A percentile compares a stretch with the other conserved stretches of the same genome.
Conservation (phyloP, 2,888 invertebrate species). For the Oxytorus armatus region DNA sequence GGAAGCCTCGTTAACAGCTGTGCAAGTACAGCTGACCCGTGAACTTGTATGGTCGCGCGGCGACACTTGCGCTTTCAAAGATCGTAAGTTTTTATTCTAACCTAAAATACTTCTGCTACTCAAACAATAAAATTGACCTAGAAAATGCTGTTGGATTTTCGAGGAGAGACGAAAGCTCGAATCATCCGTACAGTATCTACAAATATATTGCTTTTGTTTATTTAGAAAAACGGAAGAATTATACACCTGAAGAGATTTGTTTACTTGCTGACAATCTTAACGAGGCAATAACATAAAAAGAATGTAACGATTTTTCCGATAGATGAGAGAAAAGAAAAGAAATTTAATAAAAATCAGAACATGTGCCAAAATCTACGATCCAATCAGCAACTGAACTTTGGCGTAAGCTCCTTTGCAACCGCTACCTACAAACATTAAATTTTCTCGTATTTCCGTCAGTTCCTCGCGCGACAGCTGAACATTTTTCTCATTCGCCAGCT, state of each 20-base stretch:
- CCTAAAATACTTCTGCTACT: too few species aligned
- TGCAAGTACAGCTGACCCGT: too few species aligned
- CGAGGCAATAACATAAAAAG: too few species aligned
- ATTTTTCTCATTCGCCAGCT: slow-evolving; percentile 72
- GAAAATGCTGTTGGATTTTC: too few species aligned
- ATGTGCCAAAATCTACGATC: slow-evolving; percentile 15
- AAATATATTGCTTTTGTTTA: background rate
- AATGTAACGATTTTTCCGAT: too few species aligned
- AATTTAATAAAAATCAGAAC: background rate
- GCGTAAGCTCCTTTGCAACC: slow-evolving; percentile 82
- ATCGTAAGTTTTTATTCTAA: too few species aligned
- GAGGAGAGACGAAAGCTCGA: background rate
- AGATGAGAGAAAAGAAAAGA: too few species aligned
- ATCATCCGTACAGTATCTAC: background rate
- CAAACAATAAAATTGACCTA: too few species aligned
- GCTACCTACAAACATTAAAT: slow-evolving; percentile 72
- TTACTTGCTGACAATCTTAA: too few species aligned
- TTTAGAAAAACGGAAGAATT: background rate
- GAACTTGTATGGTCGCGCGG: too few species aligned
- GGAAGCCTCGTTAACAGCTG: too few species aligned
- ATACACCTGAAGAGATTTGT: background rate
- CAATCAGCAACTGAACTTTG: slow-evolving; percentile 74
- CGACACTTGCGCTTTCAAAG: too few species aligned
- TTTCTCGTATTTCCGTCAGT: slow-evolving; percentile 70
- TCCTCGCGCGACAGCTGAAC: slow-evolving; percentile 71